Conservation (phyloP, 1,140 invertebrate species). For the Ceratina australensis region DNA sequence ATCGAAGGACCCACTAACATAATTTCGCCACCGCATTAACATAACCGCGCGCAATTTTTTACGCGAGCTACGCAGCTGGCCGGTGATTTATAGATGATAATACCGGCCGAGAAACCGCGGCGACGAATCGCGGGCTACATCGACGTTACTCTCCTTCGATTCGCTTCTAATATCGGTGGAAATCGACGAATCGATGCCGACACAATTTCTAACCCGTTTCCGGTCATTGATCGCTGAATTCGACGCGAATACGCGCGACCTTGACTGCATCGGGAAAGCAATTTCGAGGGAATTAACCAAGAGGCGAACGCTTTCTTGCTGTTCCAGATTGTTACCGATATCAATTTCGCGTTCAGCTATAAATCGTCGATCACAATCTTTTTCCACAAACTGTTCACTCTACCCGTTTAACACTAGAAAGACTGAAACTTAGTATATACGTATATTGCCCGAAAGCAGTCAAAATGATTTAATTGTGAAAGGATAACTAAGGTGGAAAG, state of each 20-base stretch:
- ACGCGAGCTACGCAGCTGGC: not conserved
- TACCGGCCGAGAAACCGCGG: not conserved
- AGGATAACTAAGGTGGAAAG: no score
- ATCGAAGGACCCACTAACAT: constrained; percentile 51
- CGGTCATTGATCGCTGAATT: constrained; percentile 42
- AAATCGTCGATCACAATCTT: constrained; percentile 1
- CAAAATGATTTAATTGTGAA: no score
- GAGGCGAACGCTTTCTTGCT: constrained; percentile 10
- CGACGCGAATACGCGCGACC: constrained; percentile 53
- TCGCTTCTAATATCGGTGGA: not conserved
- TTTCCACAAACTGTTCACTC: not conserved
- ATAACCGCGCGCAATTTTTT: constrained; percentile 36
- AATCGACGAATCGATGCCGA: constrained; percentile 13
- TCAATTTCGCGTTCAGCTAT: not conserved
- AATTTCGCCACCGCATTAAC: constrained; percentile 51
- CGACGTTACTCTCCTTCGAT: not conserved
- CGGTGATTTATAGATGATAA: constrained; percentile 55
- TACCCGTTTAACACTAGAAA: no score
- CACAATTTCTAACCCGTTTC: constrained; percentile 3
- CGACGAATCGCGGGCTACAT: not conserved
- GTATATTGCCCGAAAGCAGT: no score
- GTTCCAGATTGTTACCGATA: not conserved
- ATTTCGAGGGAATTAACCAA: constrained; percentile 45
- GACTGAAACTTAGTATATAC: no score
- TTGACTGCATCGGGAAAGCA: constrained; percentile 51